Evolutionary conservation across 2,797 vertebrate genomes (phyloP), one percentile per base, ranked within the genome.

Genomic region (Bradypus variegatus): DNA sequence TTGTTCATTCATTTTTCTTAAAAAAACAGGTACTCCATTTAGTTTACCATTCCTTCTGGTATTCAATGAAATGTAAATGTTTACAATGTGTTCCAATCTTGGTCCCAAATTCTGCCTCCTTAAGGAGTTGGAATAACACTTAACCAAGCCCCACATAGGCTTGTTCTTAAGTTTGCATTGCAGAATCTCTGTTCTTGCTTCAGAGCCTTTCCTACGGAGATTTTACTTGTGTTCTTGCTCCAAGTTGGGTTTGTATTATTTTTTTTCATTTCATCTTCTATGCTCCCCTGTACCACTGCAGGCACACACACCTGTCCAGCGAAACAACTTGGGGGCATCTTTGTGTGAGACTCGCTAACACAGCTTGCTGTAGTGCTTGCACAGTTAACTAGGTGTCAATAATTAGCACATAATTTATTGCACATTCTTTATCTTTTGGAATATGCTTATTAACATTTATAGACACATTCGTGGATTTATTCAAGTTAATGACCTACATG

Each of bases 21-120:
- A 8, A 65, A 16, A 45, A 21, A 38, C 6, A 25, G 36, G 67
- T 38, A 6, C 25, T 3, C 58, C 1, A 8, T 18, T 13, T 4
- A 1, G 33, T 5, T 21, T 25, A 11, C 12, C 0, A 38, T 7
- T 11, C 18, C 5, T n/a, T 23, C 29, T 4, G 38, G 18, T 23
- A 8, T 12, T n/a, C 18, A 72, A 4, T 12, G 3, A 6, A 13
- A 5, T 1, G 29, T 11, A 21, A 12, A 21, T 6, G 12, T 15
- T 1, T 18, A 10, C 31, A 29, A 18, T 29, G 16, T 18, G 25
- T 38, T 62, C 31, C 11, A 58, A 33, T 13, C 29, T 36, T 15
- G 23, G 19, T 69, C 67, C 53, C 23, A 50, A 45, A 4, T 6
- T n/a, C 10, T 10, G 31, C 12, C 4, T 12, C 27, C n/a, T 72